phyloP scores from a whole-genome alignment of 2,797 vertebrate genomes.

The Phaenicophaeus curvirostris region DNA sequence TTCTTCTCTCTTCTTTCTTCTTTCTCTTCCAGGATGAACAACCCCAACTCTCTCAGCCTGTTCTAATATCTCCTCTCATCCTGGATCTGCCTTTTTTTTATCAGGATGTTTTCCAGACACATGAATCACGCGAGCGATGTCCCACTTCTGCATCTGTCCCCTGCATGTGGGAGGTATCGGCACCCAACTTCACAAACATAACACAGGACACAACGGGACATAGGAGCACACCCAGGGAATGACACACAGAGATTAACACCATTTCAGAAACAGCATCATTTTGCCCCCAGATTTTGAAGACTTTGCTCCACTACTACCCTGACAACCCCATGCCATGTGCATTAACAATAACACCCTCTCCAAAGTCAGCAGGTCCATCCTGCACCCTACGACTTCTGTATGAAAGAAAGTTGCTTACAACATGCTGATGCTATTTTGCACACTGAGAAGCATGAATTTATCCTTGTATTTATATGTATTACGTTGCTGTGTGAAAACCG shows the following conservation, averaged over 20 bases:
- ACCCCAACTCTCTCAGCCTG: too few relatives aligned
- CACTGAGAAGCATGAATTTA: not conserved
- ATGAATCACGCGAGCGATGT: accelerated
- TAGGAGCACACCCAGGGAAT: accelerated
- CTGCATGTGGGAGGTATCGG: accelerated
- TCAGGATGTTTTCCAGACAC: not conserved
- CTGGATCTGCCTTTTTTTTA: not conserved
- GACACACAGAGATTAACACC: accelerated
- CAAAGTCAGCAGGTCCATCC: not conserved
- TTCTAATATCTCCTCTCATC: not conserved
- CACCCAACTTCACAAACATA: not conserved
- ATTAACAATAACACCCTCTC: accelerated
- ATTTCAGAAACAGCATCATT: not conserved
- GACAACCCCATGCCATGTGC: accelerated
- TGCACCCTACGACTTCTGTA: not conserved
- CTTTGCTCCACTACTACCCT: not conserved
- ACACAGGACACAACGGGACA: not conserved
- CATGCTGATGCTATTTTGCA: accelerated
- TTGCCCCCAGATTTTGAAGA: not conserved
- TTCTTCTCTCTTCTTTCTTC: too few relatives aligned
- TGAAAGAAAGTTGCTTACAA: not conserved
- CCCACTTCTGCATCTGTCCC: not conserved
- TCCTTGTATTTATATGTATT: not conserved
- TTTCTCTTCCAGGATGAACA: too few relatives aligned
- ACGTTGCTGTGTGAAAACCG: not conserved